A percentile compares a stretch with the other conserved stretches of the same genome.
These are phyloP conservation scores for Escarpia spicata DNA, from an alignment of 2,888 invertebrate species.

Conservation along the genomic window DNA sequence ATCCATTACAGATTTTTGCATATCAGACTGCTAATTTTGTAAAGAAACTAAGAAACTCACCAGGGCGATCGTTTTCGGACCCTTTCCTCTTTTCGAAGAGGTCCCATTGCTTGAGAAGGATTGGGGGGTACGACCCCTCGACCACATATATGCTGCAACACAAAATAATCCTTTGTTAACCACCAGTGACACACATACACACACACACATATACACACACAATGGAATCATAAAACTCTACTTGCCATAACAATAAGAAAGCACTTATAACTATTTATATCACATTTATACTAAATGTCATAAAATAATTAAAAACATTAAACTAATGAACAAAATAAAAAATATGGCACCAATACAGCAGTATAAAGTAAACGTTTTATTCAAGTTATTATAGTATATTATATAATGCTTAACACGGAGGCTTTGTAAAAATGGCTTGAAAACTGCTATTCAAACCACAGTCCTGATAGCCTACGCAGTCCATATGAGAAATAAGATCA, in stretches of 20 bases:
- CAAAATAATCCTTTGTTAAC: neutral
- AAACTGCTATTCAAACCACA: too few relatives aligned
- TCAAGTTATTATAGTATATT: neutral
- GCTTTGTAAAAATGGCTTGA: neutral
- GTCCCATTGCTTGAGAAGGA: conserved; percentile 85
- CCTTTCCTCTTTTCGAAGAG: conserved; percentile 75
- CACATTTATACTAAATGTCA: too few relatives aligned
- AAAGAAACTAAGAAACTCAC: conserved; percentile 40
- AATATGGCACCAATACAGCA: too few relatives aligned
- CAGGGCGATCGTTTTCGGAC: conserved; percentile 67
- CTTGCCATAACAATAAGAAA: too few relatives aligned
- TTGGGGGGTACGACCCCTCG: conserved; percentile 81
- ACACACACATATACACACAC: too few relatives aligned
- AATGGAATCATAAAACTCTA: too few relatives aligned
- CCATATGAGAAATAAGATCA: neutral
- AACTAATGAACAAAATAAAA: too few relatives aligned
- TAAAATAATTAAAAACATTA: too few relatives aligned
- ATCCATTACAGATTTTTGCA: neutral
- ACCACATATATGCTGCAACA: conserved; percentile 73
- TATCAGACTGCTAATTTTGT: neutral
- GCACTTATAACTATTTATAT: too few relatives aligned
- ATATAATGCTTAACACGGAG: neutral
- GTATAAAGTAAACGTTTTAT: too few relatives aligned
- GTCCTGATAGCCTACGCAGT: too few relatives aligned
- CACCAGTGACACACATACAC: too few relatives aligned